Base-by-base conservation (phyloP, 2,113 vertebrate species). In the Prionailurus bengalensis region DNA sequence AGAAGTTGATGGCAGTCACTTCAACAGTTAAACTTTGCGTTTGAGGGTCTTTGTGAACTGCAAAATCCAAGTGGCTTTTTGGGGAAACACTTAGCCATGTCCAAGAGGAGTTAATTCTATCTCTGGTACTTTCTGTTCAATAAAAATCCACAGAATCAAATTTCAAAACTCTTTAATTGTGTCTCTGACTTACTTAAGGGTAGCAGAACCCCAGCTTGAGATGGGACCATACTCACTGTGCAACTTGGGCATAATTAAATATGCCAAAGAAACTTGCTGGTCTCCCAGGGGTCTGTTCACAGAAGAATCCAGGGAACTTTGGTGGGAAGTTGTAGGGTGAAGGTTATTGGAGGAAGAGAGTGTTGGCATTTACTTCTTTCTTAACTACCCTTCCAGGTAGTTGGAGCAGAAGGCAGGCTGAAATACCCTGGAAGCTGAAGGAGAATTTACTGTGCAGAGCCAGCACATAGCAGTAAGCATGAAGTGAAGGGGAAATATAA, bases 81-180 rank as follows among this genome's bases (percentile, higher is more conserved):
- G 65, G 68, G 63, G 45, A 93, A 88, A 81, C 5, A 10, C 36
- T 25, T 3, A 78, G 68, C 51, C 27, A 21, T 76, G 15, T 68
- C 39, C 53, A 65, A 71, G 48, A 61, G 48, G 55, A 85, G 48
- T 68, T n/a, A 29, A 36, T 68, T 86, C 45, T 87, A 88, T 73
- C 21, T 51, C 63, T 85, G 29, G 23, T 17, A 42, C 80, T 95
- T 84, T 58, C 17, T 61, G 14, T 79, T 95, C 31, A 87, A 79
- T 95, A 73, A 92, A 85, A 66, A 81, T 53, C 48, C n/a, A 92
- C 58, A 89, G 70, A 65, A 29, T 83, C 13, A 92, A 61, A 51
- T 39, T 27, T 36, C 25, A 17, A 51, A 95, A 71, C 29, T 78
- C 42, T 80, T 88, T 42, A 9, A 42, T 33, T 68, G 14, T 88